These are phyloP conservation scores for Myzus persicae DNA, from an alignment of 1,140 invertebrate species.

Conservation along the genomic window DNA sequence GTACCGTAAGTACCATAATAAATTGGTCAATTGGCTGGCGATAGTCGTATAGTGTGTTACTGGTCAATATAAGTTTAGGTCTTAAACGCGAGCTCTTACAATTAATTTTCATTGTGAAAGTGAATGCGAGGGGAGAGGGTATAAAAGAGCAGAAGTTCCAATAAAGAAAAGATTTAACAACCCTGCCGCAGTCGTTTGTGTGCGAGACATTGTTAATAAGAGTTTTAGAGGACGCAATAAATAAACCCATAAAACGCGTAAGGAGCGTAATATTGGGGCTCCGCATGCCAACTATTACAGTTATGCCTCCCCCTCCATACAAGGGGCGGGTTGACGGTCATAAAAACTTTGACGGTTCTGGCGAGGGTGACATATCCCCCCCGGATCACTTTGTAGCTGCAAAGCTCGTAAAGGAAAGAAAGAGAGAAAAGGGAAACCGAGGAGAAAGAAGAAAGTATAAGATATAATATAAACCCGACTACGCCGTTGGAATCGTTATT, in stretches of 20 bases:
- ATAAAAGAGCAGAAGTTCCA: constrained; percentile 31
- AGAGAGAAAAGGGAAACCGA: constrained; percentile 7
- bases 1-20: too few relatives aligned
- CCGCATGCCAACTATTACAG: constrained; percentile 43
- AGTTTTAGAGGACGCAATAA: constrained; percentile 55
- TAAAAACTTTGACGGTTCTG: constrained; percentile 53
- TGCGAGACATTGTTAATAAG: constrained; percentile 56
- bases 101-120: constrained; percentile 43
- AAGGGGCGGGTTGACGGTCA: constrained; percentile 23
- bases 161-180: constrained; percentile 56
- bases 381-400: constrained; percentile 55
- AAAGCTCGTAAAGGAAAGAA: constrained; percentile 47
- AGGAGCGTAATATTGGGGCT: constrained; percentile 36
- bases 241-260: constrained; percentile 51
- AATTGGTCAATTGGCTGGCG: constrained; percentile 28
- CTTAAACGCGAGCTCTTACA: not conserved
- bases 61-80: not conserved
- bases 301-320: not conserved
- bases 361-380: constrained; percentile 45
- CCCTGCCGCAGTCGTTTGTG: not conserved
- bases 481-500: constrained; percentile 52
- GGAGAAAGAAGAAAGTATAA: constrained; percentile 27
- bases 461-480: constrained; percentile 49
- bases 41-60: not conserved
- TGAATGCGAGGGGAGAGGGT: not conserved